Percentiles rank a stretch among this genome's conserved stretches.
phyloP scores from a whole-genome alignment of 2,888 invertebrate genomes.

The Himalopsyche kuldschensis region DNA sequence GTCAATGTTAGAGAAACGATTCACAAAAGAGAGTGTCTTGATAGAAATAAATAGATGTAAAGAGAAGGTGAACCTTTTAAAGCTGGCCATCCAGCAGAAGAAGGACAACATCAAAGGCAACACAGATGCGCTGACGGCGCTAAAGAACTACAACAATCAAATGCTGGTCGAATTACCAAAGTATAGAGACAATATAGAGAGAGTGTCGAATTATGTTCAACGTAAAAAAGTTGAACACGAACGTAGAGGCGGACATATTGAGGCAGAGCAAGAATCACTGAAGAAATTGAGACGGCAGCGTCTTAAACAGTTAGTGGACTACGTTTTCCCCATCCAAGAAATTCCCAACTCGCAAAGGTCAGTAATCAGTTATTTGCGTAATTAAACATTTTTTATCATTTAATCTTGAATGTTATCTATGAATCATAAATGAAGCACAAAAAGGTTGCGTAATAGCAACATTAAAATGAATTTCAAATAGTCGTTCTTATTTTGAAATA shows the following conservation, averaged over 20 bases:
- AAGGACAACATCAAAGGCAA: conserved; percentile 49
- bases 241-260: conserved; percentile 19
- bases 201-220: conserved; percentile 31
- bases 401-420: too few species aligned
- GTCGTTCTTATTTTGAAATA: too few species aligned
- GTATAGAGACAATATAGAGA: conserved; percentile 53
- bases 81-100: conserved; percentile 54
- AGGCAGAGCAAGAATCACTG: conserved; percentile 22
- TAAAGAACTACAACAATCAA: conserved; percentile 46
- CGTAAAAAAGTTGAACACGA: conserved; percentile 15
- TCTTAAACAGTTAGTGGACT: conserved; percentile 30
- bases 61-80: conserved; percentile 52
- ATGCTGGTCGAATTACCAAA: conserved; percentile 50
- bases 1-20: conserved; percentile 47
- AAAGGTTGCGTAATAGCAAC: too few species aligned
- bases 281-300: conserved; percentile 32
- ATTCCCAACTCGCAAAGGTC: conserved; percentile 28
- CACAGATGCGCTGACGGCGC: background rate
- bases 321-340: conserved; percentile 34
- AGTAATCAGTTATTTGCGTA: background rate
- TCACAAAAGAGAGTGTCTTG: conserved; percentile 47
- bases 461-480: too few species aligned
- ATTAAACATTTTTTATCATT: too few species aligned
- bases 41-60: conserved; percentile 53
- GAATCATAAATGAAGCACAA: too few species aligned